Evolutionary conservation across 2,888 invertebrate genomes (phyloP).

Genomic region (Hemistola chrysoprasaria): DNA sequence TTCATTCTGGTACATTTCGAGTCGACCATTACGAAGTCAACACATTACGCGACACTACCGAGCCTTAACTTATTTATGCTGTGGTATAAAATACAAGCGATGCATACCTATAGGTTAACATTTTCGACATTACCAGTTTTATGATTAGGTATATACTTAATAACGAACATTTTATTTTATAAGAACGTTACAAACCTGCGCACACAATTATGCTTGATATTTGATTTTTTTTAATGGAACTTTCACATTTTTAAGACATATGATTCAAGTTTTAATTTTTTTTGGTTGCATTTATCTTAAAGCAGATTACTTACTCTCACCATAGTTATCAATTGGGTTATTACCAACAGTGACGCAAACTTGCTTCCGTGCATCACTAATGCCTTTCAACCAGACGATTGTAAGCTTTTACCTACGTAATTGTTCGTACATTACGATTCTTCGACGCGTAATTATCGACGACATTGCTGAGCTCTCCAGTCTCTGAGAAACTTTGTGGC

Average conservation of each 20-base stretch:
- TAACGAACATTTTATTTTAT: no score
- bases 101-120: no score
- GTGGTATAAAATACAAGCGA: slow-evolving; percentile 28
- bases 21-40: slow-evolving; percentile 57
- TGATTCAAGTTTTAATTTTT: no score
- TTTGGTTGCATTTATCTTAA: background rate
- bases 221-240: no score
- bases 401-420: slow-evolving; percentile 47
- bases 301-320: background rate
- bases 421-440: slow-evolving; percentile 61
- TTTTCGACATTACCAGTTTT: no score
- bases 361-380: background rate
- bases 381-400: slow-evolving; percentile 18
- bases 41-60: slow-evolving; percentile 53
- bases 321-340: no score
- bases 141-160: no score
- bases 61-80: slow-evolving; percentile 44
- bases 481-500: slow-evolving; percentile 45
- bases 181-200: no score
- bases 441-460: slow-evolving; percentile 55
- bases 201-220: no score
- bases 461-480: slow-evolving; percentile 44
- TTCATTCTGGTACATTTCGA: slow-evolving; percentile 39
- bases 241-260: no score
- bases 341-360: slow-evolving; percentile 3